phyloP scores from a whole-genome alignment of 2,797 vertebrate genomes.

The Enteromius argenteus region DNA sequence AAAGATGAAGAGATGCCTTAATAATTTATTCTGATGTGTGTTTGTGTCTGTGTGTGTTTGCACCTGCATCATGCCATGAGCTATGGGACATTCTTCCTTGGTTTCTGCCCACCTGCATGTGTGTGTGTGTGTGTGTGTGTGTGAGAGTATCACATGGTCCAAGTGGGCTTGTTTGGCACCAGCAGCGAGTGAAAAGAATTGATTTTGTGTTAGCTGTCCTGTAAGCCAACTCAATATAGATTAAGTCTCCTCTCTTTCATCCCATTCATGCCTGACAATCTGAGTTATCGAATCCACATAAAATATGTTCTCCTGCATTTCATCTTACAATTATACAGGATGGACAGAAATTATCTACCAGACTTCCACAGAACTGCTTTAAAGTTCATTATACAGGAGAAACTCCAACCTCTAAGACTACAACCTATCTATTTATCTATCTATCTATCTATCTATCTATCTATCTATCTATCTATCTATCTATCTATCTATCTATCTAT shows the following conservation, averaged over 20 bases:
- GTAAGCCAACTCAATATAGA: constrained; percentile 56
- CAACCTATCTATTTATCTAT: not conserved
- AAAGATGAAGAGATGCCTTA: constrained; percentile 33
- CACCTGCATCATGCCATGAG: constrained; percentile 34
- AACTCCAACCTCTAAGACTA: not conserved
- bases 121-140: constrained; percentile 3
- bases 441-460: constrained; percentile 1
- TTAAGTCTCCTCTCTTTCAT: constrained; percentile 46
- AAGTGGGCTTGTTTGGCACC: constrained; percentile 56
- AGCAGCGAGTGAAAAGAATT: constrained; percentile 61
- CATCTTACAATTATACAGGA: constrained; percentile 47
- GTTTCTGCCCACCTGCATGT: not conserved
- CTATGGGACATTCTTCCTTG: constrained; percentile 1
- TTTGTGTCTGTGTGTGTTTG: not conserved
- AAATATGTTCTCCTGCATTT: constrained; percentile 51
- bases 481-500: too few species aligned
- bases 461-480: too few species aligned
- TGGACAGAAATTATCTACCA: constrained; percentile 28
- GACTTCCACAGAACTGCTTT: not conserved
- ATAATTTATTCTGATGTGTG: constrained; percentile 42
- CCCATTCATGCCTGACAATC: constrained; percentile 52
- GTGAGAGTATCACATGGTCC: constrained; percentile 29
- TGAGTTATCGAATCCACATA: constrained; percentile 52
- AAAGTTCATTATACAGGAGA: not conserved
- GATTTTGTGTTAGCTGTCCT: constrained; percentile 62